Evolutionary conservation across 2,797 vertebrate genomes (phyloP).

Genomic region (Tinamus major): DNA sequence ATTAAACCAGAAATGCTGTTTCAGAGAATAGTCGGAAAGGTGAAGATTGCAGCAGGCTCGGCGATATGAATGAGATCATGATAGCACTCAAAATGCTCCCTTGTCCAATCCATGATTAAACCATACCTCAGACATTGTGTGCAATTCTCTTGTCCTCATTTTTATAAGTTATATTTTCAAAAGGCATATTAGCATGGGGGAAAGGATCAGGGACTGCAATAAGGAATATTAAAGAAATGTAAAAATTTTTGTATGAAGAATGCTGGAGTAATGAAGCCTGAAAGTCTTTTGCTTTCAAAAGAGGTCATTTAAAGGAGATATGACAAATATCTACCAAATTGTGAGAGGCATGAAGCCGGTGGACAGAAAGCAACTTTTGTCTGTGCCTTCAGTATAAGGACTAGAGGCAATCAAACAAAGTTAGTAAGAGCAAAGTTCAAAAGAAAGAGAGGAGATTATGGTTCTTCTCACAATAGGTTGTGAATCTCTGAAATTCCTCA

Average conservation of each 20-base stretch:
- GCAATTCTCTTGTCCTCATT: not conserved
- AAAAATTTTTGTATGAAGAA: not conserved
- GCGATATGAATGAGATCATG: not conserved
- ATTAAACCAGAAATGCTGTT: not conserved
- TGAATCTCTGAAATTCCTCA: not conserved
- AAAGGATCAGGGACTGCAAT: not conserved
- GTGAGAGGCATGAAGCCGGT: not conserved
- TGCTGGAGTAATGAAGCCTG: not conserved
- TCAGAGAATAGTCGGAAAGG: not conserved
- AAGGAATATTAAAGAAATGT: not conserved
- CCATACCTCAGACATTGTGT: not conserved
- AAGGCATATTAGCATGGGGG: not conserved
- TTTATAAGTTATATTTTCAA: not conserved
- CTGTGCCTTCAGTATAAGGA: not conserved
- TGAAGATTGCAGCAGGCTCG: not conserved
- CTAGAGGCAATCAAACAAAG: not conserved
- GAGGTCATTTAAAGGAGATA: not conserved
- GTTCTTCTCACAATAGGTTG: not conserved
- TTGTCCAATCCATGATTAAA: not conserved
- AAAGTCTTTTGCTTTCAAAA: not conserved
- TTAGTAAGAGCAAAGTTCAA: not conserved
- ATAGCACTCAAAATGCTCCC: not conserved
- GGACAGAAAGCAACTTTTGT: not conserved
- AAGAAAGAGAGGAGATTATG: not conserved
- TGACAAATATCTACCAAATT: not conserved